A percentile compares a stretch with the other conserved stretches of the same genome.
These are phyloP conservation scores for Aulostomus chinensis DNA, from an alignment of 2,797 vertebrate species.

Conservation along the genomic window DNA sequence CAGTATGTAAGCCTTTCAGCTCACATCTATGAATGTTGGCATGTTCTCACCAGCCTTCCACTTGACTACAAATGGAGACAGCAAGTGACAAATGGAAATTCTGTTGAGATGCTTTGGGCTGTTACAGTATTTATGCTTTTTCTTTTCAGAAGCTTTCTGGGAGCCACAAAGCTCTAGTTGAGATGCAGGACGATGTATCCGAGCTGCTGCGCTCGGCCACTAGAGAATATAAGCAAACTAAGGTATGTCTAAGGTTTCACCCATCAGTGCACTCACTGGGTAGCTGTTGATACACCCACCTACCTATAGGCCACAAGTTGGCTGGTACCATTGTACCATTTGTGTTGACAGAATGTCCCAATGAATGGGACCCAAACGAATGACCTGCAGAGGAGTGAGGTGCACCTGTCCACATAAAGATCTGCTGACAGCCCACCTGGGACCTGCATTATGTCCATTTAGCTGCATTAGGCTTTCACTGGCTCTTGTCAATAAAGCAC, in stretches of 20 bases:
- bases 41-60: slow-evolving; percentile 1
- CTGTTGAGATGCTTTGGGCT: slow-evolving; percentile 9
- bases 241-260: slow-evolving; percentile 75
- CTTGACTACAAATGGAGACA: slow-evolving; percentile 5
- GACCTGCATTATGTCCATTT: slow-evolving; percentile 64
- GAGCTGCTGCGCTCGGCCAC: slow-evolving; percentile 88
- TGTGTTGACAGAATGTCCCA: slow-evolving; percentile 27
- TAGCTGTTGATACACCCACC: not conserved
- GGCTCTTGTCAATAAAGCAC: slow-evolving; percentile 48
- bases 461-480: slow-evolving; percentile 62
- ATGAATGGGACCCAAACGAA: slow-evolving; percentile 30
- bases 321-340: slow-evolving; percentile 21
- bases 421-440: slow-evolving; percentile 68
- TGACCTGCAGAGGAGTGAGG: slow-evolving; percentile 33
- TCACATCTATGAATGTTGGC: slow-evolving; percentile 15
- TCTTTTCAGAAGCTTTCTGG: slow-evolving; percentile 94
- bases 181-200: slow-evolving; percentile 93
- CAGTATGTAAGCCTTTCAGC: slow-evolving; percentile 19
- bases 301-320: not conserved
- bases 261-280: not conserved
- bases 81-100: slow-evolving; percentile 8
- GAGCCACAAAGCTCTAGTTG: slow-evolving; percentile 96
- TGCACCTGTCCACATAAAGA: slow-evolving; percentile 61
- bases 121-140: slow-evolving; percentile 13
- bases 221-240: slow-evolving; percentile 85